These are phyloP conservation scores for Romanogobio albipinnatus DNA, from an alignment of 2,113 vertebrate genomes.

Conservation along the genomic window DNA sequence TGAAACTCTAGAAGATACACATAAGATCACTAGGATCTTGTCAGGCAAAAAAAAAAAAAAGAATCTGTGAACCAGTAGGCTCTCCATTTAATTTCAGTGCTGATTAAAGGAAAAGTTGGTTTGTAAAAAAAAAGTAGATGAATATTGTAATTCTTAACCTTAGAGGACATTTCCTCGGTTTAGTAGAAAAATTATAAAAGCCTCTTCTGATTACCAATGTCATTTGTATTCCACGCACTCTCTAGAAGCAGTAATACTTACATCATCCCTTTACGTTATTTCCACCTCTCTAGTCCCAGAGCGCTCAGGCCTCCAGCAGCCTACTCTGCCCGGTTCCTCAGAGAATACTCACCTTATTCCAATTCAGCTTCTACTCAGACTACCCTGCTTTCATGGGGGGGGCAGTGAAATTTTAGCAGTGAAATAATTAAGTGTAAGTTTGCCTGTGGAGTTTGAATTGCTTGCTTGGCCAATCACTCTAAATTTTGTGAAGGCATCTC, in stretches of 20 bases:
- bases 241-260: slow-evolving; percentile 53
- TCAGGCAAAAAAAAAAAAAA: not conserved
- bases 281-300: slow-evolving; percentile 44
- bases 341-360: slow-evolving; percentile 57
- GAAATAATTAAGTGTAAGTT: slow-evolving; percentile 69
- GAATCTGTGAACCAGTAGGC: not conserved
- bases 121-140: not conserved
- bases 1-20: not conserved
- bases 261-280: slow-evolving; percentile 54
- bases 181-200: slow-evolving; percentile 1
- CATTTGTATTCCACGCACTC: slow-evolving; percentile 45
- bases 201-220: not conserved
- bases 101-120: not conserved
- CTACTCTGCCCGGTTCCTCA: slow-evolving; percentile 35
- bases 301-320: slow-evolving; percentile 35
- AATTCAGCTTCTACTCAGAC: slow-evolving; percentile 35
- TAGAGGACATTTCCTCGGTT: not conserved
- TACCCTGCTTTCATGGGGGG: slow-evolving; percentile 61
- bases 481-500: slow-evolving; percentile 65
- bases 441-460: slow-evolving; percentile 62
- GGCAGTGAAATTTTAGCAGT: slow-evolving; percentile 63
- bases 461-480: slow-evolving; percentile 64
- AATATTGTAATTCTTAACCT: slow-evolving; percentile 2
- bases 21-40: not conserved
- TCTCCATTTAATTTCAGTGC: not conserved